Evolutionary conservation across 2,113 vertebrate genomes (phyloP), one percentile per base, ranked within the genome.

Genomic region (Solea solea): DNA sequence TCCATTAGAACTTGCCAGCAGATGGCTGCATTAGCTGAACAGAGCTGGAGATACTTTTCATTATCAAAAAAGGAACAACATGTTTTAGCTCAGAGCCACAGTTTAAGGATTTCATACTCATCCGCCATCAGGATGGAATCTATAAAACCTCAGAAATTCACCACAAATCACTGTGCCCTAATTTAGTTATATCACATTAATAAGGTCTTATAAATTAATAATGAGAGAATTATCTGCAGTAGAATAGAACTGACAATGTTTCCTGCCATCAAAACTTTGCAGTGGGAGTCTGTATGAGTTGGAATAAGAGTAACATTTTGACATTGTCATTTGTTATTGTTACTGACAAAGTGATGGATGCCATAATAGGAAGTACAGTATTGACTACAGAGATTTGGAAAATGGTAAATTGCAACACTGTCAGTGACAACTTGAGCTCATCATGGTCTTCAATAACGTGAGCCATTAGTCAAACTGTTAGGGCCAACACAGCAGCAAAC

Each of bases 351-450:
- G 11, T 8, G 14, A 57, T 53, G 34, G 13, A 63, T 60, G 52
- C 54, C 55, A 60, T 58, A 84, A 82, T 34, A 77, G 61, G 49
- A 57, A 57, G 66, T 55, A 28, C 15, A 69, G 48, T 56, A 74
- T 64, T 60, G 78, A 81, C 60, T 4, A 11, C 42, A 57, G 49
- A 69, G 65, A 76, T 88, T 64, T 78, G 40, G 54, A 72, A 80
- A 81, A 21, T 21, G 4, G 72, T 61, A 82, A 81, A 83, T 64
- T 73, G 74, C 60, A 67, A 64, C 68, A 75, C 75, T 7, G n/a
- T 61, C 63, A 68, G 76, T 80, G 86, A 85, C 80, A 85, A 75
- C 71, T 80, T 85, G 65, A 85, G 72, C 68, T 70, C 72, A 84
- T 76, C 54, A 1, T 39, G 46, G 74, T 83, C 74, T 66, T 82